Base-by-base conservation (phyloP, 2,888 invertebrate genomes). In the Vanessa cardui region DNA sequence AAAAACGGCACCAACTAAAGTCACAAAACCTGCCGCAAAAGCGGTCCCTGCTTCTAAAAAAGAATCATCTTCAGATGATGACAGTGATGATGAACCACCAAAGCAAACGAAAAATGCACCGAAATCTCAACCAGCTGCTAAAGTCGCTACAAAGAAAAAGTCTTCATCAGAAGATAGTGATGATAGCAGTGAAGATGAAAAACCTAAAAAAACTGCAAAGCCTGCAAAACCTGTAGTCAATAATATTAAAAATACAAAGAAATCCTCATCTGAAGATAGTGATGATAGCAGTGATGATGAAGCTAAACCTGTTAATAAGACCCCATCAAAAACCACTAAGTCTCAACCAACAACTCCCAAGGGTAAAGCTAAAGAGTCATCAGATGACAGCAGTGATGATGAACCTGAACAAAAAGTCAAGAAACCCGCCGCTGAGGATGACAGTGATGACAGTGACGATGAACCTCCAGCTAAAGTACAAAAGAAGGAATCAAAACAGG, bases 161-260 rank as follows among this genome's bases (percentile, higher is more conserved):
- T 67, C 72, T 6, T 84, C 87, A 33, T 86, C 87, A 61, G 79
- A 79, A 46, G 87, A 87, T 33, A 82, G 80, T 71, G 85, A 85
- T 64, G 87, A 88, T n/a, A 85, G 84, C 62, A 84, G 84, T 78
- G 88, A 87, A 63, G 89, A 90, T 64, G 86, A 85, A 58, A 74
- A 77, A 72, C 61, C 72, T 58, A 71, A 63, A 58, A 75, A 20
- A 47, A 46, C 79, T 62, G 70, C 31, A 18, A 82, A 81, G 65
- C 73, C 73, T 45, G 68, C 64, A 73, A 62, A 76, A 52, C 83
- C 83, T 70, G 70, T 69, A 31, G 69, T 66, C 8, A 49, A 58
- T 16, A 50, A 58, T 26, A 45, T 33, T 12, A 64, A 64, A 44
- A 33, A 16, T 20, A 9, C 39, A 44, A 79, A 79, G 56, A 80